Percentiles rank a stretch among this genome's conserved stretches.
phyloP scores from a whole-genome alignment of 2,113 vertebrate species.

The Hypanus sabinus region DNA sequence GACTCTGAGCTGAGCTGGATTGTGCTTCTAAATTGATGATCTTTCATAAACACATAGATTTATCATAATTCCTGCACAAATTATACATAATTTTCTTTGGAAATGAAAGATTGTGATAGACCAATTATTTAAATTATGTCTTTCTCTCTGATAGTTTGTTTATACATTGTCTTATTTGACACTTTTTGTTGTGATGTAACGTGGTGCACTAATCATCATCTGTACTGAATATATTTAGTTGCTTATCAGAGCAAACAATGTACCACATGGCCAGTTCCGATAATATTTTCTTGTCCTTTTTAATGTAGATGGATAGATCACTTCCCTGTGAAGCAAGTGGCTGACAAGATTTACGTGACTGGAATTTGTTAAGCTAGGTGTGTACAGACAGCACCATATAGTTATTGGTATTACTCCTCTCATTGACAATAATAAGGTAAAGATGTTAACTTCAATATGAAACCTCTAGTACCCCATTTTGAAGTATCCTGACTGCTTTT shows the following conservation, averaged over 20 bases:
- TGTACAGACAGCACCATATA: neutral
- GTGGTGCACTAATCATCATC: neutral
- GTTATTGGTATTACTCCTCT: neutral
- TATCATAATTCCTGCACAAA: neutral
- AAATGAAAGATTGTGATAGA: neutral
- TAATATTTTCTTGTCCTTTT: conserved; percentile 15
- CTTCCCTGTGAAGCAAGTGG: neutral
- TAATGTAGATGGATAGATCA: conserved; percentile 24
- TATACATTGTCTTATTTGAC: neutral
- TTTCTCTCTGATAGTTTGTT: neutral
- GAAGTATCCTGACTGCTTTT: neutral
- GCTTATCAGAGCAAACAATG: conserved; percentile 5
- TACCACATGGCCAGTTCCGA: neutral
- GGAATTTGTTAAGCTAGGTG: neutral
- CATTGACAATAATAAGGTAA: neutral
- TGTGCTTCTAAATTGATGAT: neutral
- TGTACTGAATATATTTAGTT: neutral
- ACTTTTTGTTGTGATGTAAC: neutral
- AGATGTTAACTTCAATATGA: neutral
- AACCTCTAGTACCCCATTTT: neutral
- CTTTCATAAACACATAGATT: neutral
- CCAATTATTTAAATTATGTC: neutral
- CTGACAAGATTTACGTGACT: conserved; percentile 14
- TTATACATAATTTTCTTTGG: neutral
- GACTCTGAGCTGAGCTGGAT: neutral